Base-by-base conservation (phyloP, 1,140 invertebrate species). In the Heterodera schachtii region DNA sequence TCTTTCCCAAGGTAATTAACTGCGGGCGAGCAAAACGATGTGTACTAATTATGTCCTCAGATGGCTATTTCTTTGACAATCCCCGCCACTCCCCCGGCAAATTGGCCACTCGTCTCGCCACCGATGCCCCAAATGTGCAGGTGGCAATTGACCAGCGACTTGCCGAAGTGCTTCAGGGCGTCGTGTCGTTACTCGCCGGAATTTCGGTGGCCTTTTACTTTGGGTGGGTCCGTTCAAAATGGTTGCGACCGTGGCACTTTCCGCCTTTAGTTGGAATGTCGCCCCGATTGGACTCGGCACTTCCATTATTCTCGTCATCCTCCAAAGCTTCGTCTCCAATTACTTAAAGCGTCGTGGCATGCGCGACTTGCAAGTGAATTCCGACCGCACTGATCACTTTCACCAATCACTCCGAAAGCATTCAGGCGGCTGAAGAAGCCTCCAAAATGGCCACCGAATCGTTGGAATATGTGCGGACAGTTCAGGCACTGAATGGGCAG, bases 41-140 rank as follows among this genome's bases (percentile, higher is more conserved):
- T 43, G 47, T 13, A 16, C 8, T 73, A 16, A 49, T 44, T 66
- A 41, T 85, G 43, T 9, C 9, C 9, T 89, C 91, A 90, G 91
- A 92, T 74, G 91, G 92, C 67, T 78, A 88, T 9, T 92, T 87
- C 81, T 93, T 91, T 90, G 92, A 92, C 87, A 87, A 91, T 73
- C 84, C 87, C 8, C 86, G 89, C 19, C 91, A 92, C 84, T 86
- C 86, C 70, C 86, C 90, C 67, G 92, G 92, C 44, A 90, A 90
- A 60, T 81, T 92, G 66, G 90, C 90, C 19, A 90, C 91, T 7
- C 83, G 92, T 75, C 87, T 92, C 31, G 88, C 92, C 9, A 91
- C 90, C 19, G 92, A 92, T 88, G 91, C 92, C 70, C 90, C 92
- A 64, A 90, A 90, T 82, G 90, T 92, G 8, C 91, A 92, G 85